Conservation (phyloP, 2,797 vertebrate species). For the Peromyscus melanophrys region DNA sequence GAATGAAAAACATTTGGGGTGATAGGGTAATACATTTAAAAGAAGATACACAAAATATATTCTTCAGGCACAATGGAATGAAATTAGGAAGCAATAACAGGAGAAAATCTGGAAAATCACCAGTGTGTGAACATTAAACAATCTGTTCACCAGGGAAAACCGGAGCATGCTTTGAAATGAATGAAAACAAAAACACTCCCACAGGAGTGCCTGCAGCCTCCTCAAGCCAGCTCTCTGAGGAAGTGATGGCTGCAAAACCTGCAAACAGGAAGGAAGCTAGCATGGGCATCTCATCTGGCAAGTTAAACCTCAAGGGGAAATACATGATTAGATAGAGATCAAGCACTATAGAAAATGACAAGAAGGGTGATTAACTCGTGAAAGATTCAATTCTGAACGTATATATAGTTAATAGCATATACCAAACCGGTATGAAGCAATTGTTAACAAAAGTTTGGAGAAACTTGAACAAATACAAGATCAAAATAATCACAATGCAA, state of each 20-base stretch:
- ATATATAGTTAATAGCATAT: background rate
- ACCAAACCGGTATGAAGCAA: slow-evolving; percentile 16
- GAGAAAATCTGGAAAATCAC: background rate
- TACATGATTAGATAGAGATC: background rate
- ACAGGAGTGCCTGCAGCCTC: background rate
- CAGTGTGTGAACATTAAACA: background rate
- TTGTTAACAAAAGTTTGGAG: background rate
- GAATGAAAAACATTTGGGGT: background rate
- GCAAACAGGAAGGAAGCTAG: background rate
- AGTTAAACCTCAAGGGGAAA: slow-evolving; percentile 44
- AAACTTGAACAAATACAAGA: background rate
- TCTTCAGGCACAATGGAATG: background rate
- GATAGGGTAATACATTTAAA: slow-evolving; percentile 31
- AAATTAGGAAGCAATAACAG: background rate
- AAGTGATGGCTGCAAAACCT: background rate
- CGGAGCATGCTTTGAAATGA: background rate
- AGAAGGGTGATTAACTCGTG: background rate
- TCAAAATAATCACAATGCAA: background rate
- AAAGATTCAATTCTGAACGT: background rate
- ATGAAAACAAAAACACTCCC: background rate
- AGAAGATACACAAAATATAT: background rate
- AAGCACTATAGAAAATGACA: background rate
- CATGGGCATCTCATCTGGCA: background rate
- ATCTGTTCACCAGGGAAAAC: background rate
- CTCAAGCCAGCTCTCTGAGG: background rate